Base-by-base conservation (phyloP, 2,888 invertebrate genomes). In the Ceramica pisi region DNA sequence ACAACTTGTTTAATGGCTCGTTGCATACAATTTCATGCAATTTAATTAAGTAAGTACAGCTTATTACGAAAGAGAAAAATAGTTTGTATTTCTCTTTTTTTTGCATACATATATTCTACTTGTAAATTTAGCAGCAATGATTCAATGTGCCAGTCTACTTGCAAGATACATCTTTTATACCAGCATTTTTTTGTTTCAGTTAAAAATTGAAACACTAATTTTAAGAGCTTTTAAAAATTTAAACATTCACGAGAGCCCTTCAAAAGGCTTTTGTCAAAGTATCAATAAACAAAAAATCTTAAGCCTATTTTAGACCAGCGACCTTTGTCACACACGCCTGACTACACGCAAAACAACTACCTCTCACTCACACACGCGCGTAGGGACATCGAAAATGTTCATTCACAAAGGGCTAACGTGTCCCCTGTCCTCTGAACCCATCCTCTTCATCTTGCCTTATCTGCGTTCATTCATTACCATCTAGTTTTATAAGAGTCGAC, bases 391-490 rank as follows among this genome's bases (percentile, higher is more conserved):
- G 83, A 88, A 88, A 90, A 89, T 87, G 90, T 93, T 92, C 94
- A 94, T 94, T 94, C 93, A 95, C 89, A 90, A 92, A 91, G 92
- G 90, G 87, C 88, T 87, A 91, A 91, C 92, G 91, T 92, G 93
- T 93, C 92, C 89, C 90, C 87, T 90, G 92, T 91, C 92, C 90
- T 89, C 90, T 90, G 90, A 90, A 90, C 91, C 90, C 92, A 91
- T 92, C 92, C 92, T 91, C 91, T 93, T 92, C 93, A 89, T 93
- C 94, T 93, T 88, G 86, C 83, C 92, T 95, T 95, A 95, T 95
- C 95, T 94, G 87, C 72, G 91, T 95, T 95, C 95, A 95, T 95
- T 95, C 95, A 95, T 95, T 95, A 95, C 94, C 92, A 95, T 95
- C 95, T 95, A 94, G 94, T 92, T 93, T 93, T 94, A 94, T 95